A percentile compares a stretch with the other conserved stretches of the same genome.
These are phyloP conservation scores for Saguinus imperator DNA, from an alignment of 2,113 vertebrate genomes.

Conservation along the genomic window DNA sequence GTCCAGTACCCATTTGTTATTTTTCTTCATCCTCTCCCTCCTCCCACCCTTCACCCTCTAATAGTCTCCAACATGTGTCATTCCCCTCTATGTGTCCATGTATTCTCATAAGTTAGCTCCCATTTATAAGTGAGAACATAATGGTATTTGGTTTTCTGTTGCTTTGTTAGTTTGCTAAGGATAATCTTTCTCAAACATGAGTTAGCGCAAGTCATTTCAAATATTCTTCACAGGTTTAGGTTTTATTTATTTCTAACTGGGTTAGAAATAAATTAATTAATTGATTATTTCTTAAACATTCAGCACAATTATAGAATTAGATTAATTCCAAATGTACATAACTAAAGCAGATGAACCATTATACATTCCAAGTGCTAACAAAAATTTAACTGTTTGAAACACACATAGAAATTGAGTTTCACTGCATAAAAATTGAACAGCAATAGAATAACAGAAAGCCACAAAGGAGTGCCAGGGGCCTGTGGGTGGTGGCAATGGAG, in stretches of 20 bases:
- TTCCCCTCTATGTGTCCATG: no score
- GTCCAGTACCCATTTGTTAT: no score
- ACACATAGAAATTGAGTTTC: neutral
- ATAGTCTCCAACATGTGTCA: no score
- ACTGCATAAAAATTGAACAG: neutral
- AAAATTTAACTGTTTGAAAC: neutral
- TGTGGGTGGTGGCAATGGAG: neutral
- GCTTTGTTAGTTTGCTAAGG: no score
- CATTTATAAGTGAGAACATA: no score
- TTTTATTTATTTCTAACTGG: neutral
- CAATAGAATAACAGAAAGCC: neutral
- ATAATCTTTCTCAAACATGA: neutral
- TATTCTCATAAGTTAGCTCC: no score
- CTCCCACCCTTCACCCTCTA: no score
- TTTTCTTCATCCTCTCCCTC: no score
- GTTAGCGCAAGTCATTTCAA: neutral
- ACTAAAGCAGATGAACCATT: neutral
- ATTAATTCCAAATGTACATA: constrained; percentile 3
- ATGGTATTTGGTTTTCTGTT: no score
- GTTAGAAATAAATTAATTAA: constrained; percentile 7
- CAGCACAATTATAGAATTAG: constrained; percentile 1
- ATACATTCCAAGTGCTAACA: neutral
- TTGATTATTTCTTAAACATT: constrained; percentile 7
- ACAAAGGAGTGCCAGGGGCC: neutral
- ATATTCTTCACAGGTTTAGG: neutral